A percentile compares a stretch with the other conserved stretches of the same genome.
These are phyloP conservation scores for Halcyon chelicuti DNA, from an alignment of 2,797 vertebrate species.

Conservation along the genomic window DNA sequence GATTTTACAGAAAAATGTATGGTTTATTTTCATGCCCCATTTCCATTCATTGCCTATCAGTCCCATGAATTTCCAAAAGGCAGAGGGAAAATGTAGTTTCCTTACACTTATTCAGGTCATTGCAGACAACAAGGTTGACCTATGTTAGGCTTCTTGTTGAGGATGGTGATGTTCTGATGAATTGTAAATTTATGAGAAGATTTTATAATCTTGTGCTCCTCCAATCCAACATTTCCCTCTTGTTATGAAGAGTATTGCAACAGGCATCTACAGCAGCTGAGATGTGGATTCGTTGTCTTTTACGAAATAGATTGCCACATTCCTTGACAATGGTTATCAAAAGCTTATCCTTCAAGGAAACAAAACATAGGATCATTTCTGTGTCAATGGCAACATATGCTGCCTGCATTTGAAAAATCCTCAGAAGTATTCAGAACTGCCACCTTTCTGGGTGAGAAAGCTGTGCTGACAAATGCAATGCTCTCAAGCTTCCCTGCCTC, in stretches of 20 bases:
- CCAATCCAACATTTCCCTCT: background rate
- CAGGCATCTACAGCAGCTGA: background rate
- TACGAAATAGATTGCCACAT: background rate
- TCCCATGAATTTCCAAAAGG: background rate
- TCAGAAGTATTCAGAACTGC: background rate
- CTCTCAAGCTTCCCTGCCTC: background rate
- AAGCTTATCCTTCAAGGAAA: background rate
- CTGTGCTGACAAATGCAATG: background rate
- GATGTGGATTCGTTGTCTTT: background rate
- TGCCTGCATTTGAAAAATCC: background rate
- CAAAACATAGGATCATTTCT: background rate
- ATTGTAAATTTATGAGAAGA: background rate
- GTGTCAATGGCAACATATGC: background rate
- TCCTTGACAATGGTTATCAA: background rate
- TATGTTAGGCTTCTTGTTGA: background rate
- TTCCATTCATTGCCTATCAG: background rate
- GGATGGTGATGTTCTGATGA: background rate
- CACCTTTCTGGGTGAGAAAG: background rate
- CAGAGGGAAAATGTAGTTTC: background rate
- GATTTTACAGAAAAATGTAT: background rate
- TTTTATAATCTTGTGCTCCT: background rate
- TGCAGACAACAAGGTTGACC: rapidly evolving
- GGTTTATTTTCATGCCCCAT: background rate
- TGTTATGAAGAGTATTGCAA: background rate
- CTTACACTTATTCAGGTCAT: background rate